Conservation (phyloP, 2,888 invertebrate genomes). For the Idaea straminata region DNA sequence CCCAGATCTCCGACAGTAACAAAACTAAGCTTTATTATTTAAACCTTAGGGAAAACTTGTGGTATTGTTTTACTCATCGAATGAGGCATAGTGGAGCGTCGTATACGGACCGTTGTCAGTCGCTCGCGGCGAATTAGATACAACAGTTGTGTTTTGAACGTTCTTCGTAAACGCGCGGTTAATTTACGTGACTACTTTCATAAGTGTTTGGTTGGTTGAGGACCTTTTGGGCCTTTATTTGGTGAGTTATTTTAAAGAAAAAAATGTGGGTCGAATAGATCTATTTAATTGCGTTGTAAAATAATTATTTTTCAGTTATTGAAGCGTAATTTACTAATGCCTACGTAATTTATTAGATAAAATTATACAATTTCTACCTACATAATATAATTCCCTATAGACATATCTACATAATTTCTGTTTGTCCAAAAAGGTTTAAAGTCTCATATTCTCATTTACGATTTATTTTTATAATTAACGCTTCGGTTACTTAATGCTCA, state of each 20-base stretch:
- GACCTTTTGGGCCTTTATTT: constrained; percentile 9
- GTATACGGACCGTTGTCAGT: constrained; percentile 50
- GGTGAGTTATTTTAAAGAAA: constrained; percentile 18
- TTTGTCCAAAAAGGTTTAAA: no score
- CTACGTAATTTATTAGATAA: no score
- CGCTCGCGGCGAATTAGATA: constrained; percentile 53
- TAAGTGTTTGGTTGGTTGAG: neutral
- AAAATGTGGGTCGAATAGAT: neutral
- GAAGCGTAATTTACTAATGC: neutral
- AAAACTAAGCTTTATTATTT: constrained; percentile 32
- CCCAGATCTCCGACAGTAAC: constrained; percentile 40
- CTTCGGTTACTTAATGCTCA: no score
- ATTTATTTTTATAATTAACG: no score
- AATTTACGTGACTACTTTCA: constrained; percentile 27
- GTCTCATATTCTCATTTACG: no score
- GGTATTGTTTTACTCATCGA: constrained; percentile 40
- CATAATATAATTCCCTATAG: no score
- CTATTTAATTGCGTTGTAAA: neutral
- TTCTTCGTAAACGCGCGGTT: constrained; percentile 40
- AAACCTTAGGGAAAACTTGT: constrained; percentile 35
- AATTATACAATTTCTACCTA: no score
- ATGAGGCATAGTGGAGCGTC: constrained; percentile 64
- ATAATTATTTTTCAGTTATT: constrained; percentile 22
- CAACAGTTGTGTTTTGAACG: constrained; percentile 52
- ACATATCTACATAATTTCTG: no score